Evolutionary conservation across 2,797 vertebrate species (phyloP).

Genomic region (Etheostoma perlongum): DNA sequence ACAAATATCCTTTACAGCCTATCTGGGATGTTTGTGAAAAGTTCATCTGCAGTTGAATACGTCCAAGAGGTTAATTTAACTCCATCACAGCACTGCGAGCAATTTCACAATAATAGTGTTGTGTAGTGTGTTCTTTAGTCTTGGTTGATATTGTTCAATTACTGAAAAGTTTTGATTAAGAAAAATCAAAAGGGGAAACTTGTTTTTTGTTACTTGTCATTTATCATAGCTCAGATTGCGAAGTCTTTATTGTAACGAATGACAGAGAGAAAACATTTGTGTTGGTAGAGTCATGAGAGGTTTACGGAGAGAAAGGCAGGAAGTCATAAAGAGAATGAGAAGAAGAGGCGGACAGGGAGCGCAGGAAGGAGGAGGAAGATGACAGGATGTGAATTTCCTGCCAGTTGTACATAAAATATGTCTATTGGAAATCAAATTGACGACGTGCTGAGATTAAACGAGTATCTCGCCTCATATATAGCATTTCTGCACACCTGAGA

Average conservation of each 20-base stretch:
- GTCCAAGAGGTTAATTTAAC: slow-evolving; percentile 18
- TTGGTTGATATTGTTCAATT: background rate
- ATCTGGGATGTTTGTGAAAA: slow-evolving; percentile 25
- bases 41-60: slow-evolving; percentile 28
- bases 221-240: slow-evolving; percentile 1
- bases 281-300: slow-evolving; percentile 26
- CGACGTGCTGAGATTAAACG: slow-evolving; percentile 19
- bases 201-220: background rate
- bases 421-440: slow-evolving; percentile 12
- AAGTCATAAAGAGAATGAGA: slow-evolving; percentile 34
- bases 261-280: slow-evolving; percentile 26
- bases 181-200: slow-evolving; percentile 1
- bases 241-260: slow-evolving; percentile 18
- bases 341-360: slow-evolving; percentile 27
- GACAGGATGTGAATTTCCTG: slow-evolving; percentile 34
- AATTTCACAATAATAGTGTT: background rate
- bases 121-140: background rate
- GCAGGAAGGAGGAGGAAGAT: slow-evolving; percentile 20
- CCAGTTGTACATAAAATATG: slow-evolving; percentile 25
- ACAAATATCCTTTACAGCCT: slow-evolving; percentile 21
- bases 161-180: background rate
- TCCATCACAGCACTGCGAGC: background rate
- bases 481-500: background rate
- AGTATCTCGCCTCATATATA: background rate
- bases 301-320: slow-evolving; percentile 3